phyloP scores from a whole-genome alignment of 2,797 vertebrate species.

The Hafferia zeledoni region DNA sequence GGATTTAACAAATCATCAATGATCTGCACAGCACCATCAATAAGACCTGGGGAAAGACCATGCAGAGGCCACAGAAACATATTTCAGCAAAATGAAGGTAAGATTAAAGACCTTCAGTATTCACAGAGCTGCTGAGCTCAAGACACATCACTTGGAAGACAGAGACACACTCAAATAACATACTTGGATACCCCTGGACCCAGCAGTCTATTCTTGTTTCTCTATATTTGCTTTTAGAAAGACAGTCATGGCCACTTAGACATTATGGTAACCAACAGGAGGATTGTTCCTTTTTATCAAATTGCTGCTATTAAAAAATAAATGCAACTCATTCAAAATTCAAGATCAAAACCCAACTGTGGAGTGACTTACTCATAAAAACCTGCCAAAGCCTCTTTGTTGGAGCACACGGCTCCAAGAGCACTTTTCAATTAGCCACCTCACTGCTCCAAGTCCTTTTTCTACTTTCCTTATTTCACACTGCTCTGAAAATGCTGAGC shows the following conservation, averaged over 20 bases:
- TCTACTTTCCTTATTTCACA: conserved; percentile 63
- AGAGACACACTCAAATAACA: not conserved
- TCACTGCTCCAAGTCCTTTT: conserved; percentile 61
- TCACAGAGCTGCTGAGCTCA: not conserved
- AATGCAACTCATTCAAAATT: conserved; percentile 27
- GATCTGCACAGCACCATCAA: not conserved
- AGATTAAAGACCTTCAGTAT: not conserved
- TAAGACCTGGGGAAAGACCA: not conserved
- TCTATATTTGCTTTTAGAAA: not conserved
- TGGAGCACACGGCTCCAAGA: conserved; percentile 13
- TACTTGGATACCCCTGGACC: not conserved
- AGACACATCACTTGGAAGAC: not conserved
- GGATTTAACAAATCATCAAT: not conserved
- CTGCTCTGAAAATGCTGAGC: conserved; percentile 68
- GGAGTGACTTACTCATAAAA: conserved; percentile 37
- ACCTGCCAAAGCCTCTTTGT: conserved; percentile 49
- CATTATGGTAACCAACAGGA: not conserved
- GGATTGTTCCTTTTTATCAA: not conserved
- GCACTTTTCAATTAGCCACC: conserved; percentile 69
- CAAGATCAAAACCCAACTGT: conserved; percentile 41
- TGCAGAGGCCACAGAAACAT: not conserved
- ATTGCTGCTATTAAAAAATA: conserved; percentile 15
- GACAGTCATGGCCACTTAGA: conserved; percentile 26
- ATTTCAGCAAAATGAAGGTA: not conserved
- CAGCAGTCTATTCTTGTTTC: not conserved